phyloP scores from a whole-genome alignment of 2,113 vertebrate species.

The Henicopernis longicauda region DNA sequence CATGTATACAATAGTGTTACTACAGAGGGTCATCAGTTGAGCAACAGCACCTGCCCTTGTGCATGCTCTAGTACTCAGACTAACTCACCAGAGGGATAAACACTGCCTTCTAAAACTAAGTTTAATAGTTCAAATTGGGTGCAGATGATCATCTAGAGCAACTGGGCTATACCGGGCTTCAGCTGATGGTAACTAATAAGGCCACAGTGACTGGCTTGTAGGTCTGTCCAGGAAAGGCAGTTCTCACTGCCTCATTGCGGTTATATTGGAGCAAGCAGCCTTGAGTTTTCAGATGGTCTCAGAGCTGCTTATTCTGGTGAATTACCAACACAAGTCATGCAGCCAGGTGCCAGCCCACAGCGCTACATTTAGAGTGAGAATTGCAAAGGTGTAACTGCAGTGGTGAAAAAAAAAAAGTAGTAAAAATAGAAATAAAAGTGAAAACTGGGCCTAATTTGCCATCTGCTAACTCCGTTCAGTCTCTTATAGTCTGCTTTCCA shows the following conservation, averaged over 20 bases:
- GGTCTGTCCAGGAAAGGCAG: neutral
- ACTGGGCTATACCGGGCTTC: neutral
- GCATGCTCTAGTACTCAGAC: neutral
- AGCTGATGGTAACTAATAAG: neutral
- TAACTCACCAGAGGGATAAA: neutral
- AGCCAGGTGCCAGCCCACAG: neutral
- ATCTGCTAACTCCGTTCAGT: slow-evolving; percentile 26
- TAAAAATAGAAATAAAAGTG: slow-evolving; percentile 30
- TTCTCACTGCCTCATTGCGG: rapidly evolving
- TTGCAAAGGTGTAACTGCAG: slow-evolving; percentile 18
- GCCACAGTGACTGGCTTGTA: neutral
- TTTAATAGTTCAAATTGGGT: neutral
- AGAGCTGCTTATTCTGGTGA: neutral
- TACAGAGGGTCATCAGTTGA: neutral
- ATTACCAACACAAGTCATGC: neutral
- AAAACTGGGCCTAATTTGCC: slow-evolving; percentile 25
- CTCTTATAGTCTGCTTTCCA: neutral
- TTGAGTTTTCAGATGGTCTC: neutral
- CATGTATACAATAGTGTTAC: rapidly evolving
- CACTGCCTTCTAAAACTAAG: neutral
- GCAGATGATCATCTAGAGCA: neutral
- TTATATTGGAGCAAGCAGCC: neutral
- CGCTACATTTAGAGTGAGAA: neutral
- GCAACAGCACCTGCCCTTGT: neutral
- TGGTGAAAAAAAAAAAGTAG: neutral